Evolutionary conservation across 2,113 vertebrate genomes (phyloP), one percentile per base, ranked within the genome.

Genomic region (Erythrocercus mccallii): DNA sequence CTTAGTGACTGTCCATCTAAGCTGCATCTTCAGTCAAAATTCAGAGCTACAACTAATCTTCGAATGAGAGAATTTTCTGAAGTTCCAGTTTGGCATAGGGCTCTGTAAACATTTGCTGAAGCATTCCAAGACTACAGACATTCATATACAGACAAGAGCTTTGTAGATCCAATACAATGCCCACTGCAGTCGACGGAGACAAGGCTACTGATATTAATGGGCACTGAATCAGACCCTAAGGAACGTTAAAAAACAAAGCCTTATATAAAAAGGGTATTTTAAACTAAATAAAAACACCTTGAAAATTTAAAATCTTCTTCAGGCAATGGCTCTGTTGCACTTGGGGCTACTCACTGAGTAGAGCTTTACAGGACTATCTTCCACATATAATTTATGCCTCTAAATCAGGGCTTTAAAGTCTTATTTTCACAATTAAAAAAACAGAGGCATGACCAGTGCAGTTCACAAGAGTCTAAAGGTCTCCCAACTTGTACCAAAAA

Each of bases 401-500:
- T 94, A 92, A 83, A 8, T 12, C 45, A 79, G 86, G 89, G 80
- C 92, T 92, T 83, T 78, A 94, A 93, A 90, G 96, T 94, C 97
- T 82, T 96, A 90, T 96, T 96, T 97, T 97, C 94, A 96, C 93
- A 95, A 96, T 74, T 35, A 84, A 81, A 93, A 90, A 93, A 78
- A 0, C 23, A 97, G 97, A 97, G 96, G 96, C 88, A 84, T 98
- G 97, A 98, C 97, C 97, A 97, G 96, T 97, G 96, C 97, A 97
- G 97, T 97, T 97, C 88, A 88, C 82, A 96, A 98, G 92, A 97
- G 97, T 96, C 95, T 95, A 81, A 79, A 97, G 73, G 87, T 96
- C 98, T 98, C 97, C 97, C 97, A 98, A 97, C 96, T 96, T 97
- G 97, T 98, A 98, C 98, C 98, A 98, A 98, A 96, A 98, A 98